Base-by-base conservation (phyloP, 2,797 vertebrate genomes). In the Mus minutoides region DNA sequence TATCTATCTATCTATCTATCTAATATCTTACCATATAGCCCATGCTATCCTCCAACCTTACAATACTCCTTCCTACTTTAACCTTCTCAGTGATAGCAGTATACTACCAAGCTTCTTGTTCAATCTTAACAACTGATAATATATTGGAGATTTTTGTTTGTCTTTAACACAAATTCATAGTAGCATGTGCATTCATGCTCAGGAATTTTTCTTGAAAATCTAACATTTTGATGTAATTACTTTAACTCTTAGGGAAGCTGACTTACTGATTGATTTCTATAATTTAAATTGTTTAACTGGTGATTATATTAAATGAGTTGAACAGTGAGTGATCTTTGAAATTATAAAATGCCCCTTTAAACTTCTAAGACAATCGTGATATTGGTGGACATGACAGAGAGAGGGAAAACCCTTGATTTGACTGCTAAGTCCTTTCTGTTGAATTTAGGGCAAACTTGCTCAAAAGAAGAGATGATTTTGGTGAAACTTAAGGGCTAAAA, bases 401-500 rank as follows among this genome's bases (percentile, higher is more conserved):
- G 10, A 60, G 37, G 5, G 13, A 73, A 8, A 77, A 24, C 78
- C 69, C 26, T 58, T 24, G 31, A 75, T 13, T 64, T 80, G 67
- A 82, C 67, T 83, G 64, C 58, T 90, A 86, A 86, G 10, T 49
- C 49, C 49, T 17, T 12, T 71, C 10, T 4, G 12, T 71, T 80
- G 82, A 75, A 69, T 92, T 85, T 43, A 17, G 73, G 73, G 31
- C 46, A 40, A 69, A 21, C 7, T 14, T 34, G 19, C 52, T 40
- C 17, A 93, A 91, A 96, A 95, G 11, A 93, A 80, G 80, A 97
- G 75, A 69, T 54, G 7, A 64, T 90, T 96, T 96, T 84, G 88
- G 3, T 85, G 90, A 90, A 95, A 97, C 34, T 92, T 54, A 26
- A 95, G 83, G 29, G 64, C 86, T 91, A 91, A 97, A 97, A 97